Conservation (phyloP, 2,888 invertebrate species). For the Azorinus chamasolen region DNA sequence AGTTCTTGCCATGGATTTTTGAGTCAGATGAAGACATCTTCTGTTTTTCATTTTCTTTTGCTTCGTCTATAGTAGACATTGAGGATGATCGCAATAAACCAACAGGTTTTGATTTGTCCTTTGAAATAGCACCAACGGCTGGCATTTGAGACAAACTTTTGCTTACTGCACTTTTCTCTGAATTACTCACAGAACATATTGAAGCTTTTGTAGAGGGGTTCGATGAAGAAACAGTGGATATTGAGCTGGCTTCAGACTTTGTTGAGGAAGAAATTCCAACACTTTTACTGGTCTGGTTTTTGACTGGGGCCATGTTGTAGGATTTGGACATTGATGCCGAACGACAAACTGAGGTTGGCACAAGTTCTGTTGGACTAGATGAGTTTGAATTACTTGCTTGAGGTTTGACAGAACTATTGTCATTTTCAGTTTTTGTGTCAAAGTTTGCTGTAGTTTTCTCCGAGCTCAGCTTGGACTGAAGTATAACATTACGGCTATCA, state of each 20-base stretch:
- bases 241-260: not conserved
- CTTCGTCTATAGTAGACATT: slow-evolving; percentile 62
- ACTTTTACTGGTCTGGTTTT: slow-evolving; percentile 14
- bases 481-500: no score
- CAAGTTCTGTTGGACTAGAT: slow-evolving; percentile 52
- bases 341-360: slow-evolving; percentile 38
- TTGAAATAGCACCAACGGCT: slow-evolving; percentile 34
- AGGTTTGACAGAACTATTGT: not conserved
- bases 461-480: no score
- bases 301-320: slow-evolving; percentile 57
- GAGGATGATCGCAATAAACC: slow-evolving; percentile 54
- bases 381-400: not conserved
- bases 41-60: slow-evolving; percentile 48
- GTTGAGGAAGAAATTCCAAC: not conserved
- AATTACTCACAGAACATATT: slow-evolving; percentile 25
- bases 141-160: slow-evolving; percentile 60
- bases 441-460: no score
- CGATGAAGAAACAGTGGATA: slow-evolving; percentile 11
- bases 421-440: not conserved
- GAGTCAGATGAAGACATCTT: slow-evolving; percentile 55
- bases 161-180: slow-evolving; percentile 46
- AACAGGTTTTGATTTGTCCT: slow-evolving; percentile 26
- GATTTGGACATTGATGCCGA: slow-evolving; percentile 57
- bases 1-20: slow-evolving; percentile 25
- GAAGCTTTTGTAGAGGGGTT: slow-evolving; percentile 43